Evolutionary conservation across 2,888 invertebrate genomes (phyloP), one percentile per base, ranked within the genome.

Genomic region (Agonopterix heracliana): DNA sequence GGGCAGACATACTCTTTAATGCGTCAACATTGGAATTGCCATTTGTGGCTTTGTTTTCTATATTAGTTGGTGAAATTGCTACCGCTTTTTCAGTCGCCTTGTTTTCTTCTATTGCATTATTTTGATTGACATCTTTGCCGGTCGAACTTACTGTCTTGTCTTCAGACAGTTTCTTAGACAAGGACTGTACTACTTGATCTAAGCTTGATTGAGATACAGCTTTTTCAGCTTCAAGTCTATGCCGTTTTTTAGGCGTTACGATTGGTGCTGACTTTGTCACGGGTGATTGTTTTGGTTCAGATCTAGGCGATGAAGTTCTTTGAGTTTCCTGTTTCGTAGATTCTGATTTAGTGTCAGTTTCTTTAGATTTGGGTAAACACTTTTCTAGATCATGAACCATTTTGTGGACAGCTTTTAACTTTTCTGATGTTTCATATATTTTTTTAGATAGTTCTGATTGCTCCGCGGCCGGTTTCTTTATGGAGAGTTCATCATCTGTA

Each of bases 211-310:
- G 71, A 45, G 78, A 68, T 41, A 81, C 69, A 38, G 73, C 78
- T 60, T 84, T 87, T 41, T 91, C 90, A 17, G 90, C 87, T 78
- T 94, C 94, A 46, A 93, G 65, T 54, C 94, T 81, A 65, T 94
- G 94, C 0, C 94, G 87, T 65, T 94, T 94, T 64, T 94, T 94
- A 1, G 94, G 94, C 1, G 94, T 93, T 1, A 93, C 92, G 14
- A 88, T 87, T 14, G 88, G 89, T 13, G 88, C 82, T 10, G 79
- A 68, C 63, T 84, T 81, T 12, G 12, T 41, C 36, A 78, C 56
- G 9, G 81, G 82, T 5, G 81, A 80, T 34, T 70, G 61, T 66
- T 81, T 83, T n/a, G 69, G 61, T 63, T 81, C 86, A 51, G 74
- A 70, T 64, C 74, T 77, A 44, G 88, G 87, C 26, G 83, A 81